phyloP scores from a whole-genome alignment of 2,797 vertebrate species.

The Nannoperca obscura region DNA sequence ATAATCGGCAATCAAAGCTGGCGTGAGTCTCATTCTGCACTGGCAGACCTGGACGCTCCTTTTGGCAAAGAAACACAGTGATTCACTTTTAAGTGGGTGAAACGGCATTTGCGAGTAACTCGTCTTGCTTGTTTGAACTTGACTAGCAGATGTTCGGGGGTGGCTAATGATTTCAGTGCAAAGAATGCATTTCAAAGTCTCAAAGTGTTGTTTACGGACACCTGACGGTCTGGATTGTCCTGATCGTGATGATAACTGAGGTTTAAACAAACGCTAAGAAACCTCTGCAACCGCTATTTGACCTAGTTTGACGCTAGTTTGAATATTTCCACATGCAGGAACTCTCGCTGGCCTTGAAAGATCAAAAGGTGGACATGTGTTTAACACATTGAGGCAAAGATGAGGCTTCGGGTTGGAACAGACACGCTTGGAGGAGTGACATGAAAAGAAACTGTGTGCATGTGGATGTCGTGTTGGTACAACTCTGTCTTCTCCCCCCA shows the following conservation, averaged over 20 bases:
- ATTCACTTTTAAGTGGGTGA: slow-evolving; percentile 46
- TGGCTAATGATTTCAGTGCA: slow-evolving; percentile 27
- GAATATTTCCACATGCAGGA: slow-evolving; percentile 64
- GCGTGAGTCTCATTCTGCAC: slow-evolving; percentile 55
- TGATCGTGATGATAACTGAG: slow-evolving; percentile 5
- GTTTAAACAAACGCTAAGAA: slow-evolving; percentile 42
- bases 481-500: slow-evolving; percentile 2
- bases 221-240: slow-evolving; percentile 19
- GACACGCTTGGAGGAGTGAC: slow-evolving; percentile 43
- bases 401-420: slow-evolving; percentile 33
- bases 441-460: slow-evolving; percentile 62
- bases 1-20: slow-evolving; percentile 54
- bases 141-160: slow-evolving; percentile 38
- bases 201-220: slow-evolving; percentile 11
- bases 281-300: slow-evolving; percentile 44
- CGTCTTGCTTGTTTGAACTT: slow-evolving; percentile 30
- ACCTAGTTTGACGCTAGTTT: slow-evolving; percentile 68
- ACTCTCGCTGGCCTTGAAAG: slow-evolving; percentile 46
- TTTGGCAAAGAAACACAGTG: slow-evolving; percentile 35
- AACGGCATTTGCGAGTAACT: slow-evolving; percentile 18
- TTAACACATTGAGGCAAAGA: slow-evolving; percentile 68
- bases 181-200: slow-evolving; percentile 24
- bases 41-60: slow-evolving; percentile 48
- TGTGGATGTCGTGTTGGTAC: slow-evolving; percentile 41
- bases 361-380: slow-evolving; percentile 74